Conservation (phyloP, 1,140 invertebrate genomes). For the Monomorium pharaonis region DNA sequence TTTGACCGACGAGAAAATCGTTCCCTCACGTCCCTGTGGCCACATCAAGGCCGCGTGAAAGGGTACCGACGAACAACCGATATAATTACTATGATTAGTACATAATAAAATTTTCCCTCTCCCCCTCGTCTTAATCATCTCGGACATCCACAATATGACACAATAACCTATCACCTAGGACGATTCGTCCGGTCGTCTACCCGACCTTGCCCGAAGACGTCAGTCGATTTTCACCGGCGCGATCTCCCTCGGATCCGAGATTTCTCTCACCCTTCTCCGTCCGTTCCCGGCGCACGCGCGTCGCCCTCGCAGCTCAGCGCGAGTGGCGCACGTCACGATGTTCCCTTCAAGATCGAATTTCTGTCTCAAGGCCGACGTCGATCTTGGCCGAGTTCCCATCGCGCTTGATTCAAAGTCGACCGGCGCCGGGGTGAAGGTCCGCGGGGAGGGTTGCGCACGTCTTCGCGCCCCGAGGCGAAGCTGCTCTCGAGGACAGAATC, state of each 20-base stretch:
- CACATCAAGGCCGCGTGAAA: slow-evolving; percentile 62
- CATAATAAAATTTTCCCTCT: slow-evolving; percentile 67
- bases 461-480: slow-evolving; percentile 50
- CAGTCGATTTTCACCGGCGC: background rate
- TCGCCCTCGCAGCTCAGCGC: background rate
- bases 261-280: background rate
- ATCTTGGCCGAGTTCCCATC: slow-evolving; percentile 30
- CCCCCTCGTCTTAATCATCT: slow-evolving; percentile 32
- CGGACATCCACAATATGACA: slow-evolving; percentile 62
- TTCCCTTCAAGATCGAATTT: slow-evolving; percentile 34
- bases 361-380: slow-evolving; percentile 9
- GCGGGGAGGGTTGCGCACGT: background rate
- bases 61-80: slow-evolving; percentile 70
- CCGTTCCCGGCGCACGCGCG: background rate
- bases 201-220: slow-evolving; percentile 37
- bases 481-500: slow-evolving; percentile 55
- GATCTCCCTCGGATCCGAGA: background rate
- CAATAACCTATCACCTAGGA: slow-evolving; percentile 69
- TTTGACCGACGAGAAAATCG: slow-evolving; percentile 58
- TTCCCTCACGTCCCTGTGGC: slow-evolving; percentile 30
- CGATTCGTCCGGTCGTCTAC: slow-evolving; percentile 52
- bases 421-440: slow-evolving; percentile 17
- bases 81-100: slow-evolving; percentile 68
- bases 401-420: slow-evolving; percentile 33
- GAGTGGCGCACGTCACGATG: background rate